Percentiles rank a stretch among this genome's conserved stretches.
Conservation (phyloP, 1,140 invertebrate species). For the Bacillus rossius region DNA sequence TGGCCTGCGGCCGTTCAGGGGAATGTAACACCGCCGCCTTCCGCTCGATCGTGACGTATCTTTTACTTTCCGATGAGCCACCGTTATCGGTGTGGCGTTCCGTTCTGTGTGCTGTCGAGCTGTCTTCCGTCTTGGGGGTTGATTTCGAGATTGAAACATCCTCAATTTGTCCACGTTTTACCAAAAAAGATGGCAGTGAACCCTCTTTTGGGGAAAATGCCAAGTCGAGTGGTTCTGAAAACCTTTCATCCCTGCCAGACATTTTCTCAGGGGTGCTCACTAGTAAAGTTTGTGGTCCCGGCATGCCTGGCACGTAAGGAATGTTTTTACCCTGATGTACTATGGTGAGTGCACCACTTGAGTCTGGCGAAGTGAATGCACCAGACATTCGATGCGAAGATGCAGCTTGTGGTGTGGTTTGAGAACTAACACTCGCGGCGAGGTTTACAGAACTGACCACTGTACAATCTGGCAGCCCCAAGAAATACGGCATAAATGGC, state of each 20-base stretch:
- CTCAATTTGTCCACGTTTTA: no score
- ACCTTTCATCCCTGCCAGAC: constrained; percentile 12
- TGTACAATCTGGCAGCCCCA: background rate
- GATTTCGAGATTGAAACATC: no score
- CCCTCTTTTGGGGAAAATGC: constrained; percentile 22
- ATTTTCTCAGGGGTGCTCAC: background rate
- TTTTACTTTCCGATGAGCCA: no score
- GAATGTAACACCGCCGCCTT: no score
- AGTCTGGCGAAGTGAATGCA: background rate
- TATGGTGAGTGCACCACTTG: constrained; percentile 25
- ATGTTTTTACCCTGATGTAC: constrained; percentile 63
- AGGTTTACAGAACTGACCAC: constrained; percentile 42
- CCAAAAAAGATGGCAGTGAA: no score
- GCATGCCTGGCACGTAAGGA: constrained; percentile 79
- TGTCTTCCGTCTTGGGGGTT: no score
- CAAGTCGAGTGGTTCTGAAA: constrained; percentile 38
- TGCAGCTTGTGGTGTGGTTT: constrained; percentile 40
- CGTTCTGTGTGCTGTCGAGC: no score
- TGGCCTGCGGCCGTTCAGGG: no score
- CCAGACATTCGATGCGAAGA: background rate
- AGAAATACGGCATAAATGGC: constrained; percentile 13
- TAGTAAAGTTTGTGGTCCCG: constrained; percentile 60
- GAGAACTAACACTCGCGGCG: constrained; percentile 66
- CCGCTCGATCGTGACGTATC: no score
- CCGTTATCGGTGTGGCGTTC: no score